Conservation (phyloP, 1,140 invertebrate genomes). For the Aphis craccivora region DNA sequence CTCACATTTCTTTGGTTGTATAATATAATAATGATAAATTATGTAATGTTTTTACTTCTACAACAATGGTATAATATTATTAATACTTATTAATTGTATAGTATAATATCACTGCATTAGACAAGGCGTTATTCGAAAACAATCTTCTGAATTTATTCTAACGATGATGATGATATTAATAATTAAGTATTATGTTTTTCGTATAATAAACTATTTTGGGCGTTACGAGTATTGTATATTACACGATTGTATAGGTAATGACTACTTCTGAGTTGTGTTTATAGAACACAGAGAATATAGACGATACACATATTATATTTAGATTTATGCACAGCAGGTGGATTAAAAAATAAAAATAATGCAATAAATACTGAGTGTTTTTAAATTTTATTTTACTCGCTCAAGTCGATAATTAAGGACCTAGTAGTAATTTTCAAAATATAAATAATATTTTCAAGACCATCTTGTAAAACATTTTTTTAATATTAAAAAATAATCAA, state of each 20-base stretch:
- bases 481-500: neutral
- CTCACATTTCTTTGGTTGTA: neutral
- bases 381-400: neutral
- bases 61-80: neutral
- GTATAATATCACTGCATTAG: neutral
- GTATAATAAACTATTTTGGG: neutral
- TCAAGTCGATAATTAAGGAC: neutral
- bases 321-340: neutral
- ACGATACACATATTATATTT: neutral
- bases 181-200: neutral
- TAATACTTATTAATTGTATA: neutral
- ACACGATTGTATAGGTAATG: neutral
- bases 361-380: neutral
- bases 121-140: neutral
- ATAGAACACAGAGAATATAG: too few species aligned
- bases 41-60: neutral
- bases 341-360: conserved; percentile 15
- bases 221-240: neutral
- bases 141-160: neutral
- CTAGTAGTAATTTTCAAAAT: neutral
- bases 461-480: neutral
- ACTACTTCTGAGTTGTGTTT: neutral
- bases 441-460: neutral
- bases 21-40: neutral
- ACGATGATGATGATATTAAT: neutral